Percentiles rank a stretch among this genome's conserved stretches.
phyloP scores from a whole-genome alignment of 2,888 invertebrate species.

The Petrophora chlorosata region DNA sequence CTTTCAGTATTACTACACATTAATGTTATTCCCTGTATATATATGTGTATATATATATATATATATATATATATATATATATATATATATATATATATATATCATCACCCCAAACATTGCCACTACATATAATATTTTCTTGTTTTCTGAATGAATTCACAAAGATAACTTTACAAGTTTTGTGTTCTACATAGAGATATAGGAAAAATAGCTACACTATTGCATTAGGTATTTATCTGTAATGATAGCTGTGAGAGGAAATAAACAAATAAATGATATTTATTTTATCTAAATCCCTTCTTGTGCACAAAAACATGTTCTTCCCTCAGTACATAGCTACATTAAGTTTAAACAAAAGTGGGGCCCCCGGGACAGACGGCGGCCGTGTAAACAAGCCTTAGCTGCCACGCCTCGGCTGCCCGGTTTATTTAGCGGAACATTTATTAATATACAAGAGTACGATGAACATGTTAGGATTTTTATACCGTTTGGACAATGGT shows the following conservation, averaged over 20 bases:
- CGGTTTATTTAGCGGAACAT: conserved; percentile 21
- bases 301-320: conserved; percentile 5
- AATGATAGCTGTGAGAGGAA: too few species aligned
- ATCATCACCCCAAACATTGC: too few species aligned
- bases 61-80: background rate
- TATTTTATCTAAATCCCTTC: conserved; percentile 1
- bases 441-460: conserved; percentile 16
- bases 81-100: too few species aligned
- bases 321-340: conserved; percentile 17
- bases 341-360: conserved; percentile 25
- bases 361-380: conserved; percentile 17
- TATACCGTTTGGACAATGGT: background rate
- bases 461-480: conserved; percentile 1
- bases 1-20: too few species aligned
- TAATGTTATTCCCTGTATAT: too few species aligned
- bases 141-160: too few species aligned
- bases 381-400: conserved; percentile 12
- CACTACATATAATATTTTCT: too few species aligned
- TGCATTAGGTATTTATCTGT: too few species aligned
- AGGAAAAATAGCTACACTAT: too few species aligned
- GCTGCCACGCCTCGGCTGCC: conserved; percentile 7
- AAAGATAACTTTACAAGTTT: too few species aligned
- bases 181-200: too few species aligned
- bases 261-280: too few species aligned
- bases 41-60: background rate